These are phyloP conservation scores for Piprites chloris DNA, from an alignment of 2,113 vertebrate species.

Conservation along the genomic window DNA sequence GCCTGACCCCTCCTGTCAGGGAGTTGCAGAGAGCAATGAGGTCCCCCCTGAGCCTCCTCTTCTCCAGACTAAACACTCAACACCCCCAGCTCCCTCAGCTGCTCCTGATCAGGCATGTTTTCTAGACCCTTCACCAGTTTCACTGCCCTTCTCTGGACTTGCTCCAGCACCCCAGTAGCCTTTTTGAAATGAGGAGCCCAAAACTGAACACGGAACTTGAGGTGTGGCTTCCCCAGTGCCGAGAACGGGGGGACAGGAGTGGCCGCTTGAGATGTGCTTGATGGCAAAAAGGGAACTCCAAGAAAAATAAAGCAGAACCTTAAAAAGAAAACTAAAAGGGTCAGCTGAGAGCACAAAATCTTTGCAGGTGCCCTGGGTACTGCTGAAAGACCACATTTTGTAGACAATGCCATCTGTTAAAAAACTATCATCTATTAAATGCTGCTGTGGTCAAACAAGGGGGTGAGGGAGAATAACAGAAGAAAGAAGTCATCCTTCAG, in stretches of 20 bases:
- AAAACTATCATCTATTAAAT: background rate
- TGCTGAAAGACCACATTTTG: background rate
- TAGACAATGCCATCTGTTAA: background rate
- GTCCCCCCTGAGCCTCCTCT: background rate
- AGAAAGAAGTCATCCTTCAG: background rate
- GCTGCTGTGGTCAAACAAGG: background rate
- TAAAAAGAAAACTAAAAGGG: background rate
- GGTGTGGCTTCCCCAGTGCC: background rate
- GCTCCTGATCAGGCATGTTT: fast-evolving
- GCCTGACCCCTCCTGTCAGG: background rate
- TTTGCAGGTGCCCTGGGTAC: background rate
- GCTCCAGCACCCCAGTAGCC: background rate
- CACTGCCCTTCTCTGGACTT: background rate
- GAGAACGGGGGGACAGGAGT: background rate
- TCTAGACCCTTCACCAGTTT: background rate
- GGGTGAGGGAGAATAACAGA: background rate
- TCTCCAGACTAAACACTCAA: fast-evolving
- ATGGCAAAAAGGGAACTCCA: background rate
- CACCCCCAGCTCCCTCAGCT: background rate
- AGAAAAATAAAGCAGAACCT: background rate
- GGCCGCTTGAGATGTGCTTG: background rate
- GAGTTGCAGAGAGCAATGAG: fast-evolving
- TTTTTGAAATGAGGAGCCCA: background rate
- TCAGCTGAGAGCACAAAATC: background rate
- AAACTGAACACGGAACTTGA: background rate